These are phyloP conservation scores for Arbacia lixula DNA, from an alignment of 53 echinoderm and acorn worm genomes.

Conservation along the genomic window DNA sequence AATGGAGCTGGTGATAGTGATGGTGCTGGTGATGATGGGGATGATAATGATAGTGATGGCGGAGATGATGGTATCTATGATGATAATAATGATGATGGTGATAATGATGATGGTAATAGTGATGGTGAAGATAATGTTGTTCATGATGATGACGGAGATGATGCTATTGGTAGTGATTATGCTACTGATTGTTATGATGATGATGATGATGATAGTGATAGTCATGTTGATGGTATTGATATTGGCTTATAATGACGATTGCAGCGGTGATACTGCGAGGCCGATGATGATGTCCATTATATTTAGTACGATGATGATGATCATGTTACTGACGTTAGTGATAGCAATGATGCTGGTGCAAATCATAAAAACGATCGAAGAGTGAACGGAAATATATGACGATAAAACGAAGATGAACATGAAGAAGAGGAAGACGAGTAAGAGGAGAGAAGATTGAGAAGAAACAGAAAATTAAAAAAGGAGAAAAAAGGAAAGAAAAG, in stretches of 20 bases:
- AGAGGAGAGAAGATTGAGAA: too few species aligned
- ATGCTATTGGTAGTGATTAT: neutral
- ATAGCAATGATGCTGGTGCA: neutral
- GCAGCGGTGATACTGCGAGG: neutral
- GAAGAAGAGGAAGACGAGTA: neutral
- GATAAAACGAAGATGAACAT: neutral
- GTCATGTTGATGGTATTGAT: neutral
- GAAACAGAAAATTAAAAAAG: too few species aligned
- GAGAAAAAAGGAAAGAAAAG: too few species aligned
- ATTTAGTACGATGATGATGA: neutral
- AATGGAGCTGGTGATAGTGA: neutral
- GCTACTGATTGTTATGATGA: conserved; percentile 11
- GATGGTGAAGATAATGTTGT: conserved; percentile 4
- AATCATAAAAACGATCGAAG: neutral
- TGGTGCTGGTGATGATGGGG: neutral
- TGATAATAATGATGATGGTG: conserved; percentile 10
- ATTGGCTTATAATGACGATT: neutral
- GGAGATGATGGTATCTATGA: neutral
- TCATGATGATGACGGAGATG: conserved; percentile 13
- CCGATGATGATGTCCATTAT: neutral
- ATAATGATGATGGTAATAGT: conserved; percentile 8
- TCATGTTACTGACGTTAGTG: neutral
- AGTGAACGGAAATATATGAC: neutral
- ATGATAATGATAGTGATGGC: neutral
- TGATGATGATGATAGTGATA: conserved; percentile 15